Percentiles rank a stretch among this genome's conserved stretches.
phyloP scores from a whole-genome alignment of 1,140 invertebrate species.

The Delia radicum region DNA sequence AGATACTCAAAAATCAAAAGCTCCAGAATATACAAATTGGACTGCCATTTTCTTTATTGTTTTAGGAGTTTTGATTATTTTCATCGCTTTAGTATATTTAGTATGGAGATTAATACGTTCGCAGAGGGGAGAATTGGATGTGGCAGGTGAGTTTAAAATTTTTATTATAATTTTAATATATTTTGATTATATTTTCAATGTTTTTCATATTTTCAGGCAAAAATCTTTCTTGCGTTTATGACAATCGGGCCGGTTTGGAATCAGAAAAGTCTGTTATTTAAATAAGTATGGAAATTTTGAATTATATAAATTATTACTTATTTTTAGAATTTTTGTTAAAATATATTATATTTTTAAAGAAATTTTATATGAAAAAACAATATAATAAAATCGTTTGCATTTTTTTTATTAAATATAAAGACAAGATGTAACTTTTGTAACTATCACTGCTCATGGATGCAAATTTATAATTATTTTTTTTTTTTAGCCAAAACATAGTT shows the following conservation, averaged over 20 bases:
- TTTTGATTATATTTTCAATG: too few relatives aligned
- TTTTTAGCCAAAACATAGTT: too few relatives aligned
- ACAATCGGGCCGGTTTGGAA: not conserved
- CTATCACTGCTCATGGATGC: too few relatives aligned
- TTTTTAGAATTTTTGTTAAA: not conserved
- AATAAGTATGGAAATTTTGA: not conserved
- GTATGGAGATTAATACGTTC: not conserved
- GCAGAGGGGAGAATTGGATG: slow-evolving; percentile 9
- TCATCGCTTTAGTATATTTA: not conserved
- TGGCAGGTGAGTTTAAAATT: slow-evolving; percentile 15
- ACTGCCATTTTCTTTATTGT: not conserved
- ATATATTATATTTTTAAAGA: too few relatives aligned
- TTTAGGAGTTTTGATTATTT: not conserved
- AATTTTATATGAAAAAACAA: too few relatives aligned
- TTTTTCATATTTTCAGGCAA: slow-evolving; percentile 3
- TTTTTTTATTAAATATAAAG: too few relatives aligned
- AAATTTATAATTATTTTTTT: too few relatives aligned
- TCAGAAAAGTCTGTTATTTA: not conserved
- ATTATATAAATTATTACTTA: not conserved
- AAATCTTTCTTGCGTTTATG: not conserved
- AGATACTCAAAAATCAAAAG: not conserved
- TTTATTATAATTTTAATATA: not conserved
- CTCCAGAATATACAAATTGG: not conserved
- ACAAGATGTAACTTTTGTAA: too few relatives aligned
- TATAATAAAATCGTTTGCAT: too few relatives aligned